Evolutionary conservation across 2,797 vertebrate genomes (phyloP).

Genomic region (Propithecus perrieri): DNA sequence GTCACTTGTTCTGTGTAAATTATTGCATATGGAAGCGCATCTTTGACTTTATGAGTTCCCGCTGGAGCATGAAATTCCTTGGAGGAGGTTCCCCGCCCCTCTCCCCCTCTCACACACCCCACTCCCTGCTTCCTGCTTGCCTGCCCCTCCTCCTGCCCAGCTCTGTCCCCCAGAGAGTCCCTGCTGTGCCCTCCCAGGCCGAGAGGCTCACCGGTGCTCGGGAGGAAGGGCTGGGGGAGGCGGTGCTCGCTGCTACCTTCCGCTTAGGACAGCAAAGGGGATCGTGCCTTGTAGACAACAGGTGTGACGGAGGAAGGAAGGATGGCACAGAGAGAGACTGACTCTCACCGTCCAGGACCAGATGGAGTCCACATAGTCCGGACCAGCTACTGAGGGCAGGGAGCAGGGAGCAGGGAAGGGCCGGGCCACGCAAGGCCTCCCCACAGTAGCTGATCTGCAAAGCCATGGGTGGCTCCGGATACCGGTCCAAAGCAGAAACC

Average conservation of each 20-base stretch:
- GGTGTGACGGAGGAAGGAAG: not conserved
- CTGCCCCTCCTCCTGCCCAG: not conserved
- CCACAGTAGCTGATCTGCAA: not conserved
- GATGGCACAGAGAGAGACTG: not conserved
- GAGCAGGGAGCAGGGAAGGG: not conserved
- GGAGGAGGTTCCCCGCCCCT: not conserved
- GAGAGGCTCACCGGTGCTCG: not conserved
- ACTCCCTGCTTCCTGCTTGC: not conserved
- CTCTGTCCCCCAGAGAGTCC: not conserved
- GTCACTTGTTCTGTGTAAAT: constrained; percentile 41
- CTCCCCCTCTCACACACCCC: fast-evolving
- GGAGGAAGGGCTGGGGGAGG: not conserved
- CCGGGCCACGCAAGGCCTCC: not conserved
- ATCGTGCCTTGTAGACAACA: not conserved
- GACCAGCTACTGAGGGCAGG: not conserved
- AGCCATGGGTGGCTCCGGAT: not conserved
- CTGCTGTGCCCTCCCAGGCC: not conserved
- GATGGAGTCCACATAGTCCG: not conserved
- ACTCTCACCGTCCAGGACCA: fast-evolving
- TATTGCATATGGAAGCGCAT: constrained; percentile 48
- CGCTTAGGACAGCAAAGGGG: not conserved
- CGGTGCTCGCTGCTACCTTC: fast-evolving
- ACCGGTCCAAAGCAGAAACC: not conserved
- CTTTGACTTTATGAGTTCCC: constrained; percentile 59
- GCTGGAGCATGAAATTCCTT: constrained; percentile 47